Evolutionary conservation across 2,797 vertebrate genomes (phyloP).

Genomic region (Monodelphis domestica): DNA sequence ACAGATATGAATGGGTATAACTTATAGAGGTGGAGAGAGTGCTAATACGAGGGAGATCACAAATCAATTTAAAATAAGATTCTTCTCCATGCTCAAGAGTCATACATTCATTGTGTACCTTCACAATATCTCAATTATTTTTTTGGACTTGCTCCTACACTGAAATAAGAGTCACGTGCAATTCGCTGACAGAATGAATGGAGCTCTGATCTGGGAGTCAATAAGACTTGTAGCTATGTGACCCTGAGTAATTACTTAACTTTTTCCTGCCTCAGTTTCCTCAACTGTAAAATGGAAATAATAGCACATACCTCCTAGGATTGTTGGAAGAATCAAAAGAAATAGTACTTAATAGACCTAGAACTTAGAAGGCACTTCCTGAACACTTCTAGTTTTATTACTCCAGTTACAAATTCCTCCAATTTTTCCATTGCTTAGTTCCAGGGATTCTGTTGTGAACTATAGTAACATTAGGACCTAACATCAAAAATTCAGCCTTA

Average conservation of each 20-base stretch:
- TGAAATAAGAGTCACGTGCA: background rate
- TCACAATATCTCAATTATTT: background rate
- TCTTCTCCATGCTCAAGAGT: background rate
- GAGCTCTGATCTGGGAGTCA: background rate
- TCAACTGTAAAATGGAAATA: background rate
- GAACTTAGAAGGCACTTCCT: background rate
- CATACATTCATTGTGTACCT: background rate
- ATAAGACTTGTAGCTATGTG: background rate
- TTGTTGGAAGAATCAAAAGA: background rate
- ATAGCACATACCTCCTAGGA: background rate
- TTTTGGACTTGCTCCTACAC: background rate
- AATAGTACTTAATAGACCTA: background rate
- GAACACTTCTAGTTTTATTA: background rate
- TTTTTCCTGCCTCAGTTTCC: background rate
- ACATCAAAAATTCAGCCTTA: background rate
- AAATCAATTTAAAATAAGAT: background rate
- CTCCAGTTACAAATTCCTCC: background rate
- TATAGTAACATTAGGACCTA: background rate
- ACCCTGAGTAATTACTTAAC: background rate
- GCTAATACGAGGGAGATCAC: background rate
- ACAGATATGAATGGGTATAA: background rate
- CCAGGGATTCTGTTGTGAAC: slow-evolving; percentile 11
- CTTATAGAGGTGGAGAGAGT: background rate
- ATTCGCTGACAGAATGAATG: background rate
- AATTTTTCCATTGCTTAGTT: background rate